These are phyloP conservation scores for Silurus glanis DNA, from an alignment of 2,113 vertebrate species.

Conservation along the genomic window DNA sequence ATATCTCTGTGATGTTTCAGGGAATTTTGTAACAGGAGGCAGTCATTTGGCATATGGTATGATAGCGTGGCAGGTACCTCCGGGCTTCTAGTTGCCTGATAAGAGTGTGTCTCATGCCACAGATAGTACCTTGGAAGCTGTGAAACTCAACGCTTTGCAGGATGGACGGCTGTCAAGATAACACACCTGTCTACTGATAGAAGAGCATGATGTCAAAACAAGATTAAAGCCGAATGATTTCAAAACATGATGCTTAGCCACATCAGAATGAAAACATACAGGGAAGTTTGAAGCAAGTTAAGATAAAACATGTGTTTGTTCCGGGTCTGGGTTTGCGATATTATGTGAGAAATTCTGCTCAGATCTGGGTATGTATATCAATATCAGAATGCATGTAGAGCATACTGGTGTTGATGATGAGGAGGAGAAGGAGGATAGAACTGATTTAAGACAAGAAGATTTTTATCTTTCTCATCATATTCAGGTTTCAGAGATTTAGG, in stretches of 20 bases:
- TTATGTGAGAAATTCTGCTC: slow-evolving; percentile 20
- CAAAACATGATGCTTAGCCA: slow-evolving; percentile 66
- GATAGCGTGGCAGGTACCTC: slow-evolving; percentile 59
- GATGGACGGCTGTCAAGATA: slow-evolving; percentile 67
- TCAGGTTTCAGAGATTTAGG: slow-evolving; percentile 15
- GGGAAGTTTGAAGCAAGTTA: slow-evolving; percentile 60
- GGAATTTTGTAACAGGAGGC: slow-evolving; percentile 61
- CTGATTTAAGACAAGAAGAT: slow-evolving; percentile 63
- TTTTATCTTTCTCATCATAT: slow-evolving; percentile 53
- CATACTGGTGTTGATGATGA: slow-evolving; percentile 23
- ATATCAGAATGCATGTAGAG: slow-evolving; percentile 38
- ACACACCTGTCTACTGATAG: slow-evolving; percentile 67
- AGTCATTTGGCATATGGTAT: slow-evolving; percentile 46
- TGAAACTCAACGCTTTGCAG: slow-evolving; percentile 73
- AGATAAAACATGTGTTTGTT: slow-evolving; percentile 61
- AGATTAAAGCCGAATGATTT: slow-evolving; percentile 56
- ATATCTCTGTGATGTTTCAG: slow-evolving; percentile 34
- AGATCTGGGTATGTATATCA: slow-evolving; percentile 46
- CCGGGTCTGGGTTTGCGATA: slow-evolving; percentile 55
- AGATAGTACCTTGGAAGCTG: slow-evolving; percentile 70
- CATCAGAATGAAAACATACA: slow-evolving; percentile 58
- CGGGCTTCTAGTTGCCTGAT: slow-evolving; percentile 60
- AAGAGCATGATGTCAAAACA: slow-evolving; percentile 61
- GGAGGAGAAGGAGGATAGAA: slow-evolving; percentile 45
- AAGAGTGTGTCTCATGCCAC: slow-evolving; percentile 40